phyloP scores from a whole-genome alignment of 2,113 vertebrate genomes.

The Cinclus cinclus region DNA sequence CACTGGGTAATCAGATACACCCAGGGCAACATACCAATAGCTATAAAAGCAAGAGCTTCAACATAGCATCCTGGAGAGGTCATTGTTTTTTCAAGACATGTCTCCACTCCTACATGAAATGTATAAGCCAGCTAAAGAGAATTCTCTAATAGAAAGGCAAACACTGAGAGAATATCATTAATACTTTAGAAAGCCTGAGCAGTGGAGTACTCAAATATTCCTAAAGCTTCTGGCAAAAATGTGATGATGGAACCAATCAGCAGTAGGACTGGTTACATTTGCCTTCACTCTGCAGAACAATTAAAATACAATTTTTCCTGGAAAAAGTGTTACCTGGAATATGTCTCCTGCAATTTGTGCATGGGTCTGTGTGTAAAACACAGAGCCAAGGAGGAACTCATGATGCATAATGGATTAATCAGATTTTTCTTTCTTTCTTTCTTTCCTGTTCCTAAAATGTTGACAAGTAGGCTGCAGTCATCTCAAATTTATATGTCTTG shows the following conservation, averaged over 20 bases:
- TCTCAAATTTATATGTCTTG: constrained; percentile 10
- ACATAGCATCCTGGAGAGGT: constrained; percentile 18
- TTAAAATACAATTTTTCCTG: neutral
- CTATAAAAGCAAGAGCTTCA: neutral
- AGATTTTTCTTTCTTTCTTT: neutral
- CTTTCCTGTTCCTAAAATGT: constrained; percentile 25
- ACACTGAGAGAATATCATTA: neutral
- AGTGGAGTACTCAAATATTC: neutral
- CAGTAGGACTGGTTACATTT: neutral
- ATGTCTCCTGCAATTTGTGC: neutral
- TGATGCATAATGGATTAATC: constrained; percentile 33
- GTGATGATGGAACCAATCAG: neutral
- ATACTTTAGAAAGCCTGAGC: neutral
- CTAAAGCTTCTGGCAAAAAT: neutral
- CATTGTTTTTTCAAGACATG: constrained; percentile 36
- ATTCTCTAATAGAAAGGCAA: neutral
- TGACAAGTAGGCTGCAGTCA: constrained; percentile 13
- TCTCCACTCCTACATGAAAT: neutral
- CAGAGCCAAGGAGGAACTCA: neutral
- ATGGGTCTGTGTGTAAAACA: neutral
- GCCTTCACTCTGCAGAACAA: neutral
- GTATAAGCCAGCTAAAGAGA: neutral
- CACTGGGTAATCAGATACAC: constrained; percentile 15
- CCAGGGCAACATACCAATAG: neutral
- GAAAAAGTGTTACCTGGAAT: constrained; percentile 6